Base-by-base conservation (phyloP, 2,113 vertebrate genomes). In the Actenoides hombroni region DNA sequence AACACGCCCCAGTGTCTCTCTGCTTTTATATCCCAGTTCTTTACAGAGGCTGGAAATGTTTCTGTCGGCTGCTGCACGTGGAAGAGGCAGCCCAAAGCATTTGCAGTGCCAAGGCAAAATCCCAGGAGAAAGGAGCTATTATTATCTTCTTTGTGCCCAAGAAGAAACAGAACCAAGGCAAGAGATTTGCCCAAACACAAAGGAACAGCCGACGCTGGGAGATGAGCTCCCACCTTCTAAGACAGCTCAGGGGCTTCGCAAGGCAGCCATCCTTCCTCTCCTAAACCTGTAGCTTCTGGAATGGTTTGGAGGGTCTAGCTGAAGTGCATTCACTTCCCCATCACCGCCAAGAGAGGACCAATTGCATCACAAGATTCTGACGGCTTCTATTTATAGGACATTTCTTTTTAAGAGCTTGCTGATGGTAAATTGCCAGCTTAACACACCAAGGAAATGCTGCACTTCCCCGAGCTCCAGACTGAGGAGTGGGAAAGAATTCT, bases 211-310 rank as follows among this genome's bases (percentile, higher is more conserved):
- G 82, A 9, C 4, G 5, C 35, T 28, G 61, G 57, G 77, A 84
- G 74, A 84, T 76, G 81, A 96, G 81, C 74, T 84, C 77, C 89
- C 53, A 53, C 73, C 77, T 86, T 88, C 60, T 69, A 76, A 75
- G 86, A 49, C 7, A 71, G 39, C 26, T 84, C 33, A 60, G 48
- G 8, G 53, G 23, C 59, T 96, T 44, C 9, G 5, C 61, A 46
- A 73, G 0, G 7, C 35, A 39, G 24, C 29, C 20, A 71, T 24
- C 77, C 48, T 54, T 56, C 60, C 61, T 51, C 28, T 81, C 73
- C 77, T 40, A 14, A 44, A 68, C 35, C 57, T 71, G 26, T 7
- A 65, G 69, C 26, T 91, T 79, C 70, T 54, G 17, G 4, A 63
- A 23, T 11, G 33, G 44, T 46, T 68, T 51, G 59, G 53, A 89